Conservation (phyloP, 2,797 vertebrate species). For the Streptopelia turtur region DNA sequence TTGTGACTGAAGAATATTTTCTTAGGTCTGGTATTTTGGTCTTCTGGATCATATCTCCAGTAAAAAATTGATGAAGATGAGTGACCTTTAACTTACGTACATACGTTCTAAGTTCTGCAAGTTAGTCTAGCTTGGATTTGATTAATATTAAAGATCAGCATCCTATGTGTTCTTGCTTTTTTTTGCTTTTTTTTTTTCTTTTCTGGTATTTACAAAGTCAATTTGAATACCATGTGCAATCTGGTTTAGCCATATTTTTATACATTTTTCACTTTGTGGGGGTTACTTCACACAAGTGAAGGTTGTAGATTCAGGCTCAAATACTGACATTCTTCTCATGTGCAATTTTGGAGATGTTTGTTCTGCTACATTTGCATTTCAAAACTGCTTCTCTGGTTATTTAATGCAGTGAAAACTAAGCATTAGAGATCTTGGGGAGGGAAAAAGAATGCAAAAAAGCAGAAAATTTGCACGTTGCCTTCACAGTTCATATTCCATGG, state of each 20-base stretch:
- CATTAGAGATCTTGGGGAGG: background rate
- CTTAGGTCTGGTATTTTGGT: background rate
- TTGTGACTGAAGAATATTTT: background rate
- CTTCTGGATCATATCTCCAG: background rate
- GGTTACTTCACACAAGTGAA: background rate
- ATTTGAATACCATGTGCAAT: background rate
- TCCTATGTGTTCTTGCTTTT: rapidly evolving
- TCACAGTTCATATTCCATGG: background rate
- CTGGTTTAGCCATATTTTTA: background rate
- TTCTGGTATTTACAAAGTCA: background rate
- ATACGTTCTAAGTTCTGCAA: background rate
- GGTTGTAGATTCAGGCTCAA: background rate
- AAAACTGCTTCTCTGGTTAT: background rate
- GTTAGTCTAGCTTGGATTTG: background rate
- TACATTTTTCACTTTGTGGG: background rate
- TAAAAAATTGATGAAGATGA: background rate
- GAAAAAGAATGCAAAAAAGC: background rate
- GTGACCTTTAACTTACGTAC: background rate
- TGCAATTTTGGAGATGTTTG: background rate
- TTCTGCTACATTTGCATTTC: background rate
- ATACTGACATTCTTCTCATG: background rate
- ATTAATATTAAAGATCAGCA: background rate
- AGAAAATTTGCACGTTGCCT: background rate
- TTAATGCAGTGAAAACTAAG: background rate
- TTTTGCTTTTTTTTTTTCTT: background rate